Conservation (phyloP, 2,888 invertebrate species). For the Macrophya alboannulata region DNA sequence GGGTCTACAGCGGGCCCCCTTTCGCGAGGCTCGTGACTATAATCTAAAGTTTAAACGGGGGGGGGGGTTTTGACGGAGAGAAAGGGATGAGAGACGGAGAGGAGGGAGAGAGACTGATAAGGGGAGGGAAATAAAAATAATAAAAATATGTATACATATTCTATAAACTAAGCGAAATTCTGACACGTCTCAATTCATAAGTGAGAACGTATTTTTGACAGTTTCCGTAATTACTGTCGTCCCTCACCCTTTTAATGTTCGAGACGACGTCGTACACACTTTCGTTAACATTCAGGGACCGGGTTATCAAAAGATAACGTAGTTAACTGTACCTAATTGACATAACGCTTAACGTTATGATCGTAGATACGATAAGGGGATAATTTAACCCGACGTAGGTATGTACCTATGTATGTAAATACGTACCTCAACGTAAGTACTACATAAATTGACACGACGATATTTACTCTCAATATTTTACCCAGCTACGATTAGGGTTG, state of each 20-base stretch:
- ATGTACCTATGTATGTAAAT: not conserved
- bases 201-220: not conserved
- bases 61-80: not conserved
- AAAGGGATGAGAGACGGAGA: not conserved
- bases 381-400: conserved; percentile 21
- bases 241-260: not conserved
- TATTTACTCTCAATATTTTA: conserved; percentile 11
- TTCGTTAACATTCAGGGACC: not conserved
- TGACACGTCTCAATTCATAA: not conserved
- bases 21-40: conserved; percentile 53
- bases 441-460: not conserved
- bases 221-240: not conserved
- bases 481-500: not conserved
- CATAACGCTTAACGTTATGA: conserved; percentile 23
- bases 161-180: not conserved
- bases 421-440: not conserved
- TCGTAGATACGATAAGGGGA: conserved; percentile 2
- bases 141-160: not conserved
- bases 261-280: conserved; percentile 3
- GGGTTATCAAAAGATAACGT: conserved; percentile 32
- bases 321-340: not conserved
- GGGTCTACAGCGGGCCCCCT: conserved; percentile 34
- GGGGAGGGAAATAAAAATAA: not conserved
- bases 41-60: conserved; percentile 51
- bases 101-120: not conserved